Base-by-base conservation (phyloP, 2,113 vertebrate genomes). In the Marmota monax region DNA sequence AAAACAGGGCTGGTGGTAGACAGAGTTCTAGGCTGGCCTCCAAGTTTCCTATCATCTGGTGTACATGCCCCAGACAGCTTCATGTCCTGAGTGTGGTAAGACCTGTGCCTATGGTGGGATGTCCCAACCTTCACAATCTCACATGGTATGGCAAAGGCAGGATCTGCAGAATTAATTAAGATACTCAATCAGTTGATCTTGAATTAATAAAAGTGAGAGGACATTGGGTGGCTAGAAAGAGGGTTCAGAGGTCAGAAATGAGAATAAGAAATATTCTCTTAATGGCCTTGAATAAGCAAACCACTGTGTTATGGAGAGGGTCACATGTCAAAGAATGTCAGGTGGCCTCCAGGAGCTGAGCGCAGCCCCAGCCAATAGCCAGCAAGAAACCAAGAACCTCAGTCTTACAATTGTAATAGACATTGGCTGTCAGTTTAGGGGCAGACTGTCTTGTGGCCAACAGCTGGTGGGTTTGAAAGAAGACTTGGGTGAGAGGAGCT, bases 61-160 rank as follows among this genome's bases (percentile, higher is more conserved):
- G 25, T 18, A 17, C 34, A 51, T 0, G 0, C 14, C 39, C 25
- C 34, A 25, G 17, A 13, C 56, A 39, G 34, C 4, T 14, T 3
- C 16, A 2, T 61, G 11, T 27, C 39, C 27, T 39, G 78, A 20
- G 45, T 25, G 23, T 48, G 27, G 61, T 16, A 25, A 39, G n/a
- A 7, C 37, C 69, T 32, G 23, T 25, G 18, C 45, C 18, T 37
- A 12, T 12, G 5, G 23, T 7, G 8, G 37, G 5, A 29, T 25
- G 25, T 11, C 5, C 48, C 12, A n/a, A 0, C 3, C n/a, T 1
- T 39, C 53, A 39, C 34, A 18, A 16, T 3, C 48, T 88, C n/a
- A 67, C 2, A 0, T 34, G 9, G 12, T 4, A 56, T 16, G n/a
- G 1, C 58, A 69, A 77, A 74, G 29, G 39, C 45, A 10, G 22